phyloP scores from a whole-genome alignment of 2,888 invertebrate species.

The Ligdia adustata region DNA sequence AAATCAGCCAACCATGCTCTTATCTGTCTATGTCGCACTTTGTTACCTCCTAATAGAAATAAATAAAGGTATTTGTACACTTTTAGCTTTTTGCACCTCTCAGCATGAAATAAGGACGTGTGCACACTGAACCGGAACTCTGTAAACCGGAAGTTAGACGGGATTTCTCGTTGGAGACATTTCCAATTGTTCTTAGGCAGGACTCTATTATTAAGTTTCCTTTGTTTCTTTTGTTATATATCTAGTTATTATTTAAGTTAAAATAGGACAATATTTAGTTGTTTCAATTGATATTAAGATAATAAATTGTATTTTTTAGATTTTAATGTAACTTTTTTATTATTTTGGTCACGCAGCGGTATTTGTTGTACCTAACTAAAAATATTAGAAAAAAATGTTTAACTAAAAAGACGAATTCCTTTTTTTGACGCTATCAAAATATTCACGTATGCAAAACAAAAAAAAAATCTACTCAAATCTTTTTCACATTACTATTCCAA shows the following conservation, averaged over 20 bases:
- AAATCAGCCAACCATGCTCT: not conserved
- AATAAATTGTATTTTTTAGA: too few relatives aligned
- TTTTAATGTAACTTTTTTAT: too few relatives aligned
- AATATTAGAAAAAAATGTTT: too few relatives aligned
- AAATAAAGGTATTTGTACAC: slow-evolving; percentile 25
- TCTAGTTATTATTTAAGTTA: slow-evolving; percentile 13
- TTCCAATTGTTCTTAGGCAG: slow-evolving; percentile 24
- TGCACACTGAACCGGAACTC: slow-evolving; percentile 23
- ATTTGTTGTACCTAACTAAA: too few relatives aligned
- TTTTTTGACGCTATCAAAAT: too few relatives aligned
- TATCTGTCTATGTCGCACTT: slow-evolving; percentile 11
- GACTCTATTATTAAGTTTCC: slow-evolving; percentile 24
- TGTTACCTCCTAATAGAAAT: slow-evolving; percentile 15
- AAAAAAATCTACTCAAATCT: too few relatives aligned
- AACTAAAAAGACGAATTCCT: too few relatives aligned
- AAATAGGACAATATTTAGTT: not conserved
- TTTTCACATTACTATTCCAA: too few relatives aligned
- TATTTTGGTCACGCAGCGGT: too few relatives aligned
- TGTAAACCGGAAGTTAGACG: slow-evolving; percentile 14
- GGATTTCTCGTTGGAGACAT: slow-evolving; percentile 22
- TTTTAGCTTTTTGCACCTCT: slow-evolving; percentile 26
- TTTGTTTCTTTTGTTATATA: slow-evolving; percentile 15
- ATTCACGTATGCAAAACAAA: too few relatives aligned
- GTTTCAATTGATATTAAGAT: too few relatives aligned
- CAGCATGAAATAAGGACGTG: slow-evolving; percentile 27